Conservation (phyloP, 2,797 vertebrate genomes). For the Phoeniculus purpureus region DNA sequence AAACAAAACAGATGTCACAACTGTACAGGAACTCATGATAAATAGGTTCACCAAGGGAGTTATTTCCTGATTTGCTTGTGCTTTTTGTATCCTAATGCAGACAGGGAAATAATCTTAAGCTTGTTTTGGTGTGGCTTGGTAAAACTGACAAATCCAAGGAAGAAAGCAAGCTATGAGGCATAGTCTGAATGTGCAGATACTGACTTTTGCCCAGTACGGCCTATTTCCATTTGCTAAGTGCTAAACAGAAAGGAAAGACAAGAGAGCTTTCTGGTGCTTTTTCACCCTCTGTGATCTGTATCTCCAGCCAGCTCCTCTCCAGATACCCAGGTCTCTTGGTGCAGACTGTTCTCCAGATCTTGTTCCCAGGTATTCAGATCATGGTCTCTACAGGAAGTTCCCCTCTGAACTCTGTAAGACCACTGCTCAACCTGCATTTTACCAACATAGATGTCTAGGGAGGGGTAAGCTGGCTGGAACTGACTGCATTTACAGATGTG, state of each 20-base stretch:
- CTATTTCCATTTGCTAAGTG: not conserved
- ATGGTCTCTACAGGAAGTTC: not conserved
- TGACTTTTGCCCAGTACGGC: not conserved
- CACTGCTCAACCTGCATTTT: not conserved
- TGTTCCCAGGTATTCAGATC: not conserved
- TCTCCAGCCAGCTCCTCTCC: not conserved
- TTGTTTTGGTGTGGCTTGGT: not conserved
- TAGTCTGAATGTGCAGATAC: not conserved
- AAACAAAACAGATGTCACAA: not conserved
- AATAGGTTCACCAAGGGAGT: not conserved
- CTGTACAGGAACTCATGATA: not conserved
- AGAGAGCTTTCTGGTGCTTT: not conserved
- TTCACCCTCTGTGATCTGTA: not conserved
- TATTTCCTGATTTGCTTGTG: not conserved
- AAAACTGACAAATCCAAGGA: not conserved
- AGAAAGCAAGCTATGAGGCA: not conserved
- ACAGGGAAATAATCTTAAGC: not conserved
- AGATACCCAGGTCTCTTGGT: not conserved
- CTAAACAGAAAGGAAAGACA: not conserved
- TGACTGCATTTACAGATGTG: not conserved
- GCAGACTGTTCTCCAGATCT: not conserved
- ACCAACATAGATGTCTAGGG: not conserved
- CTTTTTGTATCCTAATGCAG: not conserved
- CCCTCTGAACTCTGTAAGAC: not conserved
- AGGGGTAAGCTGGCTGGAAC: not conserved